These are phyloP conservation scores for Drosophila prosaltans DNA, from an alignment of 1,140 invertebrate genomes.

Conservation along the genomic window DNA sequence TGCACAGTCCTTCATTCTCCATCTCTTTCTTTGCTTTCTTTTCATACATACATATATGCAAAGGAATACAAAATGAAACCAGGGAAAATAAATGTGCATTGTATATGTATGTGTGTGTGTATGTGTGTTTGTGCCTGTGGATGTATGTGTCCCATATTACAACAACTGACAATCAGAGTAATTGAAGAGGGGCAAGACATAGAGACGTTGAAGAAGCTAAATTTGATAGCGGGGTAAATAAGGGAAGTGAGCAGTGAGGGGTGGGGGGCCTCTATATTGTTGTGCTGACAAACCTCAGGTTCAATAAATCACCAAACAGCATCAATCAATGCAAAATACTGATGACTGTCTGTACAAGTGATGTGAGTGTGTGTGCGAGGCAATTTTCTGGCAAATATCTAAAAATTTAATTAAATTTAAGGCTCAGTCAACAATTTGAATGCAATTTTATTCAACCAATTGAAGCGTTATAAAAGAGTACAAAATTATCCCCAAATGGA, in stretches of 20 bases:
- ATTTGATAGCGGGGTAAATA: background rate
- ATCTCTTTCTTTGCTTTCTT: conserved; percentile 10
- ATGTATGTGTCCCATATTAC: conserved; percentile 26
- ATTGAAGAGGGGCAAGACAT: conserved; percentile 38
- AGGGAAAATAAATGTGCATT: conserved; percentile 69
- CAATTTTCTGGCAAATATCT: conserved; percentile 5
- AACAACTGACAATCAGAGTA: conserved; percentile 55
- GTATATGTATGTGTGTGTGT: conserved; percentile 37
- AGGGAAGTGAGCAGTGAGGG: background rate
- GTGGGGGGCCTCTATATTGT: conserved; percentile 28
- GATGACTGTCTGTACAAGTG: conserved; percentile 7
- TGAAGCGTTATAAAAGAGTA: conserved; percentile 36
- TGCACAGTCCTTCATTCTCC: background rate
- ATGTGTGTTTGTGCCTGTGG: conserved; percentile 29
- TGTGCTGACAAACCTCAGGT: conserved; percentile 61
- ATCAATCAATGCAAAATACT: conserved; percentile 74
- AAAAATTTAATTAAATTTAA: conserved; percentile 22
- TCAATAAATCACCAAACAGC: conserved; percentile 72
- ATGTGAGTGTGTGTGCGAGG: background rate
- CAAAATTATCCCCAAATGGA: conserved; percentile 51
- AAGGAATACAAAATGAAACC: conserved; percentile 64
- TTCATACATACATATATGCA: conserved; percentile 36
- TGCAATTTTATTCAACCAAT: conserved; percentile 52
- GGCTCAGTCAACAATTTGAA: conserved; percentile 32
- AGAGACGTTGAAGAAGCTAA: background rate